phyloP scores from a whole-genome alignment of 2,797 vertebrate species.

The Uromys caudimaculatus region DNA sequence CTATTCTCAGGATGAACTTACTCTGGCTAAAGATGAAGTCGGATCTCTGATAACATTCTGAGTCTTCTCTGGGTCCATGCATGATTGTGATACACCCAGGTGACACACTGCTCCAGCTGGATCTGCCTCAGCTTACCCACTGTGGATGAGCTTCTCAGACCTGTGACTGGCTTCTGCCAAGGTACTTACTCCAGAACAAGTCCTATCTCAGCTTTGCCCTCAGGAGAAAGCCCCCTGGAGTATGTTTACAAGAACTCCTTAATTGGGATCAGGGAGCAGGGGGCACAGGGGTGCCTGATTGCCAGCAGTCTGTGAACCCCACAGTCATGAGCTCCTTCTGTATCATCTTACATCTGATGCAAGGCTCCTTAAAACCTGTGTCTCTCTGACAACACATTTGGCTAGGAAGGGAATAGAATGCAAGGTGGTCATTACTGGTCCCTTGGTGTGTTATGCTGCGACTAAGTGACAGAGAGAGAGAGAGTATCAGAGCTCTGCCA shows the following conservation, averaged over 20 bases:
- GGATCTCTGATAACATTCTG: neutral
- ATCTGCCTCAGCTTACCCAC: fast-evolving
- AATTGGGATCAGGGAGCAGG: neutral
- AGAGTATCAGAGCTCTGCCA: neutral
- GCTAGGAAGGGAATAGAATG: neutral
- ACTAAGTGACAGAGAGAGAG: neutral
- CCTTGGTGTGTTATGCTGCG: fast-evolving
- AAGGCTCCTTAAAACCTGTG: neutral
- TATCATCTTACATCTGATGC: neutral
- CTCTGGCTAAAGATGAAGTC: neutral
- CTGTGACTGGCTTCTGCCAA: fast-evolving
- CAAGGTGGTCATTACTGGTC: fast-evolving
- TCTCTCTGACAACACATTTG: neutral
- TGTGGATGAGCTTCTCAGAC: neutral
- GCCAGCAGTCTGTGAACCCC: fast-evolving
- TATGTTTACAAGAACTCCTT: neutral
- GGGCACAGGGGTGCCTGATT: neutral
- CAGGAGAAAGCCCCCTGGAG: too few relatives aligned
- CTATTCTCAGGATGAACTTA: fast-evolving
- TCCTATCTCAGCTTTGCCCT: fast-evolving
- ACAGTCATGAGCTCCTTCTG: neutral
- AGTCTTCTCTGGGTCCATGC: fast-evolving
- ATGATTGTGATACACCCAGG: fast-evolving
- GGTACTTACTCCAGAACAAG: fast-evolving
- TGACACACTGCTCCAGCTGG: fast-evolving